Base-by-base conservation (phyloP, 2,797 vertebrate species). In the Cygnus olor region DNA sequence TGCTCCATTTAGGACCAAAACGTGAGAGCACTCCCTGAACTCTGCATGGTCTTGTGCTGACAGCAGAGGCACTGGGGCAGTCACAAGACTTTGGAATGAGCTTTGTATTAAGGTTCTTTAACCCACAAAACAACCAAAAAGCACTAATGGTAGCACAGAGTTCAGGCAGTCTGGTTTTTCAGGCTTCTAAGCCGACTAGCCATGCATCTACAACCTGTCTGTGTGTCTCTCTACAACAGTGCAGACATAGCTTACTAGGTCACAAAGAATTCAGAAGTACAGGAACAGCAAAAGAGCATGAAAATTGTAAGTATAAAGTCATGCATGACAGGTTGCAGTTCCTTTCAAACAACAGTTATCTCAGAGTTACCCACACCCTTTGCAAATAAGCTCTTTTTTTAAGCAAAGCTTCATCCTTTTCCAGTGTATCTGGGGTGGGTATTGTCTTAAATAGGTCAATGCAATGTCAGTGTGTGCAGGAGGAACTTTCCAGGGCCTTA, bases 321-420 rank as follows among this genome's bases (percentile, higher is more conserved):
- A 68, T 10, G 12, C 57, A 73, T 95, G 68, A 53, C 42, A 88
- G 22, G 27, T 57, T 81, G 14, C 38, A 49, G 38, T 79, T 90
- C 47, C 32, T 1, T 86, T 66, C 81, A 93, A 78, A 82, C 24
- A 74, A 11, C 2, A 3, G 72, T 81, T 93, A 49, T 82, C 38
- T 82, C 44, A 47, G 56, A 66, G n/a, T 49, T 73, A 56, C 36
- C 22, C 51, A 60, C 64, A 87, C 60, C 63, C 61, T 93, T 83
- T 91, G 64, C 74, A 93, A 91, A 91, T 28, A 95, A 73, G 24
- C 21, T 91, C 3, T 51, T 68, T 60, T 56, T 94, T 68, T 58
- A 79, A 79, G 56, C 25, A 58, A 63, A 19, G n/a, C 2, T 88
- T 88, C 73, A 85, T 71, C 68, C 40, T 54, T 88, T 87, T 38